Percentiles rank a stretch among this genome's conserved stretches.
Conservation (phyloP, 1,140 invertebrate genomes). For the Prorops nasuta region DNA sequence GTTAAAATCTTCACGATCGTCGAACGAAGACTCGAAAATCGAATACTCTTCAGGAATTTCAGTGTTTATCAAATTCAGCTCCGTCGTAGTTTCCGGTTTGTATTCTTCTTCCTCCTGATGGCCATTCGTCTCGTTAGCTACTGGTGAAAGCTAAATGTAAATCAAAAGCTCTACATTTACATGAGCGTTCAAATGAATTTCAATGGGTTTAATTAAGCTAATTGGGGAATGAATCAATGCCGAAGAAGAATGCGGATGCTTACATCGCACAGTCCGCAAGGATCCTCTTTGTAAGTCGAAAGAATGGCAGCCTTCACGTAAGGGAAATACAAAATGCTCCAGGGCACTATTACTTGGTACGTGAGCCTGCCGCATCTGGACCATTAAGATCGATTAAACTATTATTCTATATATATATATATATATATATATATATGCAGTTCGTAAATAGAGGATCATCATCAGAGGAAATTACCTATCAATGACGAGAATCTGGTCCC, state of each 20-base stretch:
- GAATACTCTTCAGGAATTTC: no score
- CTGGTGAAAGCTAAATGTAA: no score
- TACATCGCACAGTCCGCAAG: conserved; percentile 42
- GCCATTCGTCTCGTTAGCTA: no score
- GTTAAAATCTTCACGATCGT: no score
- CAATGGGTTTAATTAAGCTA: no score
- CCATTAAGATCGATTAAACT: conserved; percentile 3
- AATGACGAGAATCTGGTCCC: conserved; percentile 41
- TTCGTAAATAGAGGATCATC: no score
- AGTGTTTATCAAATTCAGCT: no score
- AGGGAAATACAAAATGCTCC: conserved; percentile 50
- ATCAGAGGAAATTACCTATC: conserved; percentile 36
- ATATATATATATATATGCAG: background rate
- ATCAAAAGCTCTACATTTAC: no score
- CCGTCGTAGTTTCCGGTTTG: no score
- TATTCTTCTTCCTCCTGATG: no score
- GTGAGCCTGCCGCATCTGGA: conserved; percentile 46
- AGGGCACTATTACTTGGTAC: conserved; percentile 49
- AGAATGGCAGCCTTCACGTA: conserved; percentile 51
- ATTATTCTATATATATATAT: conserved; percentile 1
- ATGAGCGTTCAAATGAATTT: no score
- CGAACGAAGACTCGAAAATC: no score
- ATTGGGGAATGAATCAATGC: background rate
- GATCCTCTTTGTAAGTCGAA: conserved; percentile 47
- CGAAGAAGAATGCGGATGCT: background rate